Percentiles rank a stretch among this genome's conserved stretches.
Conservation (phyloP, 2,797 vertebrate genomes). For the Brachyrhaphis roseni region DNA sequence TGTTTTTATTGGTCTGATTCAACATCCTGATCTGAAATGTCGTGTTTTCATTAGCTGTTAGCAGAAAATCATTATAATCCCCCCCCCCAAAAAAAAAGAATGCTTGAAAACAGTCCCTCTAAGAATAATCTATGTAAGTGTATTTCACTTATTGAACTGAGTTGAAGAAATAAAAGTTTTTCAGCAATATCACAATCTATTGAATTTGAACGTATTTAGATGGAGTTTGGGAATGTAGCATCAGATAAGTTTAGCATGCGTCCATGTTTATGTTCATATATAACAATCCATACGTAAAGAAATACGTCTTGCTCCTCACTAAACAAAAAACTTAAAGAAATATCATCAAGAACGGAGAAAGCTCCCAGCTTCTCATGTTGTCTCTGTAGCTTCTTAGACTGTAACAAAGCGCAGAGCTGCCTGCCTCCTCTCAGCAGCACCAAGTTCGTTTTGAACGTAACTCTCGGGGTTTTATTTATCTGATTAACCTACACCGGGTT, state of each 20-base stretch:
- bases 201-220: background rate
- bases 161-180: background rate
- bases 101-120: no score
- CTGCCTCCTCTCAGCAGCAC: conserved; percentile 10
- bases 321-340: background rate
- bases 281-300: background rate
- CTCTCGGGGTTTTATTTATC: conserved; percentile 26
- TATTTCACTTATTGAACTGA: background rate
- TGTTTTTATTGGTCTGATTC: no score
- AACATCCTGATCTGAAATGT: no score
- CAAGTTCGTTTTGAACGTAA: conserved; percentile 31
- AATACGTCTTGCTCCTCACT: background rate
- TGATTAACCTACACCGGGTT: conserved; percentile 11
- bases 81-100: no score
- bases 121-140: background rate
- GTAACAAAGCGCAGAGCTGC: conserved; percentile 16
- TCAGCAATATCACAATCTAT: background rate
- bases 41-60: no score
- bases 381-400: conserved; percentile 18
- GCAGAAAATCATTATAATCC: no score
- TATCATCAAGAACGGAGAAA: background rate
- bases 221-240: background rate
- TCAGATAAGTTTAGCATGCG: background rate
- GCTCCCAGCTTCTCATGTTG: background rate
- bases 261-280: background rate